Base-by-base conservation (phyloP, 2,113 vertebrate genomes). In the Myodes glareolus region DNA sequence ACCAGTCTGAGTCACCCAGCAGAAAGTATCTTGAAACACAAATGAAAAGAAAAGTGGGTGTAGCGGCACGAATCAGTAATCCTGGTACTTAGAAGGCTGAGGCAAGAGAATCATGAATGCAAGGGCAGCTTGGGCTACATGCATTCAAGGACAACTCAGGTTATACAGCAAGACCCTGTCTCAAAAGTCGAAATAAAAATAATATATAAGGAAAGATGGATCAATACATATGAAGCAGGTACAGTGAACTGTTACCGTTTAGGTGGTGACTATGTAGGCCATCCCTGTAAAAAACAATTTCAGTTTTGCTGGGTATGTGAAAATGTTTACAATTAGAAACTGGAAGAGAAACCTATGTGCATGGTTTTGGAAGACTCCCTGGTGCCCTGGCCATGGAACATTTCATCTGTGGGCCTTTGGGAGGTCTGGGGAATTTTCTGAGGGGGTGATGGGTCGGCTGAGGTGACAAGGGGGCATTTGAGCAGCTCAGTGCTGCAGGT, bases 301-400 rank as follows among this genome's bases (percentile, higher is more conserved):
- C 92, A 67, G 36, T 7, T 93, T 92, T 73, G n/a, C 90, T 76
- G 23, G 73, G 25, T 85, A 47, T 76, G 29, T 92, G 52, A 86
- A 90, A 5, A 33, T 55, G 76, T 94, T 77, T 61, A 94, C 87
- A 94, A 88, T 85, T 95, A 93, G 75, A 86, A 88, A n/a, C 85
- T 52, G 87, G 47, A 25, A n/a, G 27, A 42, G 21, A 77, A 31
- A 3, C 16, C 90, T 89, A 33, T 92, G 12, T 58, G 19, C 29
- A 86, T 73, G 55, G 45, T 50, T 92, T 61, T 23, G 39, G 67
- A 94, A 93, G 50, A 9, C 52, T 92, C 42, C 42, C 39, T 63
- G 68, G 16, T 76, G 7, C 63, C 61, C 52, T 36, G 92, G 39
- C 11, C 33, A 63, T 82, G 63, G 72, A 95, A 88, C 42, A 63